Base-by-base conservation (phyloP, 2,113 vertebrate genomes). In the Anthoscopus minutus region DNA sequence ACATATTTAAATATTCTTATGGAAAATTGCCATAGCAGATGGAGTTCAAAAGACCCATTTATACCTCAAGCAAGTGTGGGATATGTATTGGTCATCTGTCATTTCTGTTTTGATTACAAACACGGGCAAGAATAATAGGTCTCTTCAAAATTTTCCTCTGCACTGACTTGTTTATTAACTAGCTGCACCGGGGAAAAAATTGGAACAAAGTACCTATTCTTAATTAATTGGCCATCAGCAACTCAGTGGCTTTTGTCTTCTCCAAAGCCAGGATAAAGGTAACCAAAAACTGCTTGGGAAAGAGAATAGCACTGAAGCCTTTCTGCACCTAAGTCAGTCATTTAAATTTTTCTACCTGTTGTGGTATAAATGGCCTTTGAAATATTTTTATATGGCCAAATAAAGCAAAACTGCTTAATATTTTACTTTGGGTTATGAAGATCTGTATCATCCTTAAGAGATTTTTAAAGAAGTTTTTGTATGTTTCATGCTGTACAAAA, bases 401-500 rank as follows among this genome's bases (percentile, higher is more conserved):
- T 94, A 92, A 58, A 79, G 81, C 69, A 86, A 96, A 98, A 97
- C 79, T 93, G 74, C 94, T 97, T 83, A 94, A 88, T 97, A 94
- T 92, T 97, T 96, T 95, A 66, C 93, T 93, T 93, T 96, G 94
- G 77, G 95, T 96, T 97, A 96, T 96, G 95, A 96, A 96, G 95
- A 96, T 96, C 95, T 97, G 96, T 97, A 95, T 97, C 95, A 93
- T 94, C 83, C 37, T 87, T 72, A 74, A 96, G 86, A 93, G 70
- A 51, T 96, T 96, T 96, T 87, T 48, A 92, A 94, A 92, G 66
- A 94, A 67, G 79, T 88, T 96, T 97, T 97, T 98, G 96, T 98
- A 98, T 97, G 96, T 98, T 97, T 98, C 95, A 96, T 97, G 97
- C 97, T 98, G 97, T 98, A 97, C 92, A 97, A 96, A 97, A 98